phyloP scores from a whole-genome alignment of 2,113 vertebrate species.

The Ibidorhyncha struthersii region DNA sequence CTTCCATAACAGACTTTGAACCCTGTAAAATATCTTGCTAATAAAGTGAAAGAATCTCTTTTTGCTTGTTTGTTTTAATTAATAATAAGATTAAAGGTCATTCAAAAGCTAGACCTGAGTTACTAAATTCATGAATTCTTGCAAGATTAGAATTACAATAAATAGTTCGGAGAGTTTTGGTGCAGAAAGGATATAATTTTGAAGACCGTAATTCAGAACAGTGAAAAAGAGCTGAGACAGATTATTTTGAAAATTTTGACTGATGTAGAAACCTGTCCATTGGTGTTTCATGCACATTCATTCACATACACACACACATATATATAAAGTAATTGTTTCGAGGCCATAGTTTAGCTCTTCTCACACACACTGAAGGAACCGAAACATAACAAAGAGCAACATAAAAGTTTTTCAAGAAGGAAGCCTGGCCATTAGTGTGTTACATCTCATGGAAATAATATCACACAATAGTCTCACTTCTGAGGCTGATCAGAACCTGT shows the following conservation, averaged over 20 bases:
- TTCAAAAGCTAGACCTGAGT: background rate
- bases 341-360: background rate
- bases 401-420: background rate
- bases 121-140: background rate
- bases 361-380: background rate
- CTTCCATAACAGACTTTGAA: background rate
- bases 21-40: background rate
- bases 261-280: background rate
- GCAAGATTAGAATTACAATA: background rate
- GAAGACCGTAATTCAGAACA: background rate
- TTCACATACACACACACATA: background rate
- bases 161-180: background rate
- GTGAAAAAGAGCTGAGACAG: background rate
- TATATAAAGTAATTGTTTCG: background rate
- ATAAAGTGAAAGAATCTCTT: background rate
- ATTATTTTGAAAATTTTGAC: background rate
- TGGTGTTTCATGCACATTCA: background rate
- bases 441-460: background rate
- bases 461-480: background rate
- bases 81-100: background rate
- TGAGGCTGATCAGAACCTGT: background rate
- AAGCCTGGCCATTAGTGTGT: background rate
- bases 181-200: background rate
- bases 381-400: background rate
- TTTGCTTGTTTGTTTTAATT: background rate